These are phyloP conservation scores for Mystacides longicornis DNA, from an alignment of 2,888 invertebrate species.

Conservation along the genomic window DNA sequence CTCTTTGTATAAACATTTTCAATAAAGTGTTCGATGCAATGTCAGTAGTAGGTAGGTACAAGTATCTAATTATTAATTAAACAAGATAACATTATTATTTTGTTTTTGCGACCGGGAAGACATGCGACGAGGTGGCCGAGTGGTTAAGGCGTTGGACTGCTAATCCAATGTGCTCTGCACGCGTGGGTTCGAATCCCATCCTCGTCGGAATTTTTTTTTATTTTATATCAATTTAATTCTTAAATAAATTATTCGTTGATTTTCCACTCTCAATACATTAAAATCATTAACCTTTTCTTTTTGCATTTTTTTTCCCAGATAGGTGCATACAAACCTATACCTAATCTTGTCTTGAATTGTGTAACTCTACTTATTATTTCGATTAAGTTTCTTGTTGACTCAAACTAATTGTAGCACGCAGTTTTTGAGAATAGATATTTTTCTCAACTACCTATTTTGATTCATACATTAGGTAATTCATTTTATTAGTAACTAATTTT, in stretches of 20 bases:
- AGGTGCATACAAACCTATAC: neutral
- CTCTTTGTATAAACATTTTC: neutral
- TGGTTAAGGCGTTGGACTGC: conserved; percentile 52
- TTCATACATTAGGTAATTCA: too few relatives aligned
- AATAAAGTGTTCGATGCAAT: neutral
- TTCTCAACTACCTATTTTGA: too few relatives aligned
- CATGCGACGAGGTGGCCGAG: conserved; percentile 49
- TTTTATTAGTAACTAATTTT: too few relatives aligned
- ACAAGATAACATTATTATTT: neutral
- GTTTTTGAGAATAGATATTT: too few relatives aligned
- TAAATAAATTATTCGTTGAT: too few relatives aligned
- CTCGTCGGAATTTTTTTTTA: conserved; percentile 26
- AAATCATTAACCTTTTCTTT: neutral
- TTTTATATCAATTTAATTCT: too few relatives aligned
- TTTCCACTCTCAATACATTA: too few relatives aligned
- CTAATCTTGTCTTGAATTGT: too few relatives aligned
- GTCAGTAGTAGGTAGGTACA: neutral
- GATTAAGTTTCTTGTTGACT: too few relatives aligned
- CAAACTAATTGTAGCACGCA: too few relatives aligned
- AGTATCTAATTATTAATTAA: neutral
- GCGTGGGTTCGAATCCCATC: conserved; percentile 31
- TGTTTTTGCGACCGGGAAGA: neutral
- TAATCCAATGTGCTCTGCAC: conserved; percentile 38
- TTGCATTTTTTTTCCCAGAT: neutral
- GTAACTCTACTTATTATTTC: too few relatives aligned